Evolutionary conservation across 2,888 invertebrate species (phyloP), one percentile per base, ranked within the genome.

Genomic region (Drosophila neotestacea): DNA sequence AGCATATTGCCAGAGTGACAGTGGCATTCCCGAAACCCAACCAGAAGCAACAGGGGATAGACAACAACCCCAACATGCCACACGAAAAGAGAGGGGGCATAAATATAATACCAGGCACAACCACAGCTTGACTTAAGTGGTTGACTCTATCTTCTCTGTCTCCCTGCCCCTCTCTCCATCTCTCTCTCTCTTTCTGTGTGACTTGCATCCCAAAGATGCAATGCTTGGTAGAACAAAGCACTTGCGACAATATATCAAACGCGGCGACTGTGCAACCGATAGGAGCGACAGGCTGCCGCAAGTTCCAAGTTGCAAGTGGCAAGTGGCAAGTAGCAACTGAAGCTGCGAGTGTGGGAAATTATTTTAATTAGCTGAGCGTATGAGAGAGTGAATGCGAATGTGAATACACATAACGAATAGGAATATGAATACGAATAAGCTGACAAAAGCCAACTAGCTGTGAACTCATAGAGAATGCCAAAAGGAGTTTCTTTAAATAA

Each of bases 221-320:
- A 69, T 63, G 39, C 16, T 32, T 13, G 41, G 51, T 47, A 36
- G 27, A 61, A 55, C 73, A 76, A 71, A 77, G 62, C 84, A 84
- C 70, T 75, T 78, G 80, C 78, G 70, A 78, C 70, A 73, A 80
- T 80, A 73, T 80, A 80, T 80, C 80, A 80, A 70, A 69, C 63
- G 72, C 48, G 47, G 66, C 60, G 39, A 58, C 59, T 36, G 52
- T 38, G 50, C 51, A 46, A 16, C 46, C 42, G 10, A 34, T 11
- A 48, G 32, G 13, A 36, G 1, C 41, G 27, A n/a, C 39, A n/a
- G 42, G 13, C 50, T 9, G 22, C 22, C 22, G 22, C 22, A 3
- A 22, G 22, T 22, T 22, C 1, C 11, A 11, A 22, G 22, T 28
- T 51, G 13, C 28, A 13, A 28, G 50, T 55, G 4, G 9, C n/a